phyloP scores from a whole-genome alignment of 2,113 vertebrate genomes.

The Euleptes europaea region DNA sequence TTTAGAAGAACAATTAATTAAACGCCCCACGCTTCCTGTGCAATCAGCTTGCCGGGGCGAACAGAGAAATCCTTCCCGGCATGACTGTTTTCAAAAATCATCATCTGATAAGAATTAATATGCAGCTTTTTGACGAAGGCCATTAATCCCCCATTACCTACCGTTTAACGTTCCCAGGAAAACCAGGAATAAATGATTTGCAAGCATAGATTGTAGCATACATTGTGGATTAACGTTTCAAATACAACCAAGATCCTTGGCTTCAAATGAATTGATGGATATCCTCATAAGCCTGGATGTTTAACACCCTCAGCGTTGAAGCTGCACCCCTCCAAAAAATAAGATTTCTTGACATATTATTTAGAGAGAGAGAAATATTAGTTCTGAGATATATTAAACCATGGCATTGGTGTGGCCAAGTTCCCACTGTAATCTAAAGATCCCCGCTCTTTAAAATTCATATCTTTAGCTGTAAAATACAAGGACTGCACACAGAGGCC shows the following conservation, averaged over 20 bases:
- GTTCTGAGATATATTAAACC: conserved; percentile 51
- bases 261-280: conserved; percentile 52
- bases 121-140: conserved; percentile 35
- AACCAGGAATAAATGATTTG: conserved; percentile 33
- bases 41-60: background rate
- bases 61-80: conserved; percentile 14
- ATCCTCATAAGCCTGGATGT: conserved; percentile 4
- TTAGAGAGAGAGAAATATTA: conserved; percentile 65
- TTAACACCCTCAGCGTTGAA: conserved; percentile 39
- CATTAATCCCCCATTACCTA: conserved; percentile 30
- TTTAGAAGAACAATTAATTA: conserved; percentile 37
- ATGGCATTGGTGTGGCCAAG: conserved; percentile 32
- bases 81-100: conserved; percentile 18
- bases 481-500: conserved; percentile 43
- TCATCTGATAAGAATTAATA: conserved; percentile 43
- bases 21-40: conserved; percentile 18
- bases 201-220: conserved; percentile 17
- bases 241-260: conserved; percentile 23
- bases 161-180: conserved; percentile 4
- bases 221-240: conserved; percentile 29
- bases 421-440: conserved; percentile 42
- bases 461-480: conserved; percentile 22
- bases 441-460: conserved; percentile 51
- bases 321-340: background rate
- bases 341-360: conserved; percentile 53